Evolutionary conservation across 2,888 invertebrate genomes (phyloP), one percentile per base, ranked within the genome.

Genomic region (Campoletis raptor): DNA sequence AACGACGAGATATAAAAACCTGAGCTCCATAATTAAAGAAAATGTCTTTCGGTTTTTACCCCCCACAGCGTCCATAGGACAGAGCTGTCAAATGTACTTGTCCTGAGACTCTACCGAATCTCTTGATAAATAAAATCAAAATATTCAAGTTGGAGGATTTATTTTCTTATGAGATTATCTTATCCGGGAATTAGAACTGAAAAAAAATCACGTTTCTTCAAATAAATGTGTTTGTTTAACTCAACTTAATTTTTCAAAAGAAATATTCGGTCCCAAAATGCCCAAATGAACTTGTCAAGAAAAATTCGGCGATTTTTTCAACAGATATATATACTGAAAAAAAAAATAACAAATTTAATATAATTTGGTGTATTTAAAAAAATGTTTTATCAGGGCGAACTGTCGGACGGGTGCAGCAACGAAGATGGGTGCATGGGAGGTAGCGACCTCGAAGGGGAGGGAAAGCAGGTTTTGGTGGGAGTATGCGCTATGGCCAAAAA

Each of bases 401-500:
- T 97, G 92, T 93, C 94, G 94, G 97, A 97, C 93, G 95, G 97
- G 94, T 97, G 96, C 92, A 93, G 95, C 86, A 97, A 97, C 93
- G 95, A 95, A 87, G 95, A 94, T 92, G 95, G 95, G 89, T 94
- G 94, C 80, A 92, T 95, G 92, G 94, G 92, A 40, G 94, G 94
- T 82, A 94, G 94, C 89, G 95, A 95, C 87, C 92, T 95, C 93
- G 95, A 95, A 87, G 95, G 95, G 72, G 94, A 95, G 94, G 97
- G 97, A 92, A 98, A 98, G 94, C 98, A 99, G 93, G 98, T 99
- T 91, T 96, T 99, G 94, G 99, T 99, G 91, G 99, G 99, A 88
- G 97, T 99, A 85, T 99, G 99, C 95, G 99, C 99, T 90, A 99
- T 99, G 99, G 98, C 98, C 93, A 99, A 99, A 95, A 99, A 99